These are phyloP conservation scores for Bactericera cockerelli DNA, from an alignment of 1,140 invertebrate genomes.

Conservation along the genomic window DNA sequence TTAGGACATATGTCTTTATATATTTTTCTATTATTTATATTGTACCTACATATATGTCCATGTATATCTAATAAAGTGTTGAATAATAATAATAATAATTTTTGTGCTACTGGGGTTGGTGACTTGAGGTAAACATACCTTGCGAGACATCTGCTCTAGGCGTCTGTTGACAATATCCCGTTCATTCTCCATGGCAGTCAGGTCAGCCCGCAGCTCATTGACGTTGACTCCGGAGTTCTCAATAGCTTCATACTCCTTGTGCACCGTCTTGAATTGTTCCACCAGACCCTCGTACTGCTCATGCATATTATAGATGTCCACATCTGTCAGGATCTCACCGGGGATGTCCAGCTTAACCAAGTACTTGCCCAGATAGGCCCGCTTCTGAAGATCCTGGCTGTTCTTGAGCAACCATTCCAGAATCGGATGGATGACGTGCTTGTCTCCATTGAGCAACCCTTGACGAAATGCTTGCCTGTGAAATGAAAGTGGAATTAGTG, in stretches of 20 bases:
- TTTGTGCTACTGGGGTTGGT: neutral
- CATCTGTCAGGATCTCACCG: constrained; percentile 60
- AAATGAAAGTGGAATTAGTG: constrained; percentile 8
- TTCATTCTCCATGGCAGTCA: constrained; percentile 72
- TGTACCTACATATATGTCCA: too few relatives aligned
- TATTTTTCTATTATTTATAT: too few relatives aligned
- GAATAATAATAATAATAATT: neutral
- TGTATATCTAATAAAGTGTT: too few relatives aligned
- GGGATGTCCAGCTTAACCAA: constrained; percentile 65
- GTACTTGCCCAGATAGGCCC: constrained; percentile 62
- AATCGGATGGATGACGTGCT: constrained; percentile 56
- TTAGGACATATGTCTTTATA: too few relatives aligned
- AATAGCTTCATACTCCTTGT: constrained; percentile 52
- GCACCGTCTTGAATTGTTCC: constrained; percentile 63
- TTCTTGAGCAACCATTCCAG: constrained; percentile 61
- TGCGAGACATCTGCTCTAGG: constrained; percentile 51
- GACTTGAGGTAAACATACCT: constrained; percentile 30
- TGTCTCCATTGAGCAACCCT: constrained; percentile 55
- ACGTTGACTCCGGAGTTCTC: constrained; percentile 42
- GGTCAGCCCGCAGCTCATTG: constrained; percentile 52
- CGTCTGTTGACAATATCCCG: constrained; percentile 55
- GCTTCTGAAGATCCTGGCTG: constrained; percentile 53
- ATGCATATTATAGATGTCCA: constrained; percentile 52
- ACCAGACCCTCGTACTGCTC: constrained; percentile 60
- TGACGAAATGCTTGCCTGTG: constrained; percentile 40